Base-by-base conservation (phyloP, 92 coral and sea anemone genomes). In the Zoanthus sansibaricus region DNA sequence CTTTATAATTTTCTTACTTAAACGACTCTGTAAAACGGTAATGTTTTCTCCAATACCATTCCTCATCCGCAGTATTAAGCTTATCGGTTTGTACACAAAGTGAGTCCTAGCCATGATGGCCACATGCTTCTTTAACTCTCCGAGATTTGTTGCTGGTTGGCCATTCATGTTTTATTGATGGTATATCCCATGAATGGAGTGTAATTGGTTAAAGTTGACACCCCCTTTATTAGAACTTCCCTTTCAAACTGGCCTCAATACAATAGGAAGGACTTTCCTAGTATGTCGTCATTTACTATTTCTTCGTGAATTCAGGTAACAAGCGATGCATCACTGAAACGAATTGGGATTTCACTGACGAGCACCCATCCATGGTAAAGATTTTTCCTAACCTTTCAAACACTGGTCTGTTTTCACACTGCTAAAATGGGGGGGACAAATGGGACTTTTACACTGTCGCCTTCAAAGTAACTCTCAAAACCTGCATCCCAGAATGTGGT, bases 401-500 rank as follows among this genome's bases (percentile, higher is more conserved):
- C 64, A 56, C 64, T 56, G 64, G 64, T 58, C 20, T 58, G 64
- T 58, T 58, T n/a, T 58, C 64, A 17, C 11, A 17, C 13, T 56
- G 64, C 13, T 56, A 20, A 56, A 56, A 56, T 12, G 20, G 64
- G 14, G 14, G 64, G 64, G 46, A 75, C 89, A 18, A 83, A 88
- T 6, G 92, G 90, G 9, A 89, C 86, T 78, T 89, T 92, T 4
- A 70, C 83, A n/a, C 56, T 88, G 46, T 92, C 90, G 15, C 92
- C 94, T 25, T 89, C 90, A 73, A 92, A 89, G 73, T 88, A 88
- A 48, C 20, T 56, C 18, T 73, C 80, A 56, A 89, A 92, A 1
- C 87, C 91, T 32, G 69, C 83, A 54, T 86, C 92, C 92, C 90
- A 92, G 62, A 91, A 91, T 18, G 88, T 70, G 46, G 82, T 42